phyloP scores from a whole-genome alignment of 2,797 vertebrate species.

The Discoglossus pictus region DNA sequence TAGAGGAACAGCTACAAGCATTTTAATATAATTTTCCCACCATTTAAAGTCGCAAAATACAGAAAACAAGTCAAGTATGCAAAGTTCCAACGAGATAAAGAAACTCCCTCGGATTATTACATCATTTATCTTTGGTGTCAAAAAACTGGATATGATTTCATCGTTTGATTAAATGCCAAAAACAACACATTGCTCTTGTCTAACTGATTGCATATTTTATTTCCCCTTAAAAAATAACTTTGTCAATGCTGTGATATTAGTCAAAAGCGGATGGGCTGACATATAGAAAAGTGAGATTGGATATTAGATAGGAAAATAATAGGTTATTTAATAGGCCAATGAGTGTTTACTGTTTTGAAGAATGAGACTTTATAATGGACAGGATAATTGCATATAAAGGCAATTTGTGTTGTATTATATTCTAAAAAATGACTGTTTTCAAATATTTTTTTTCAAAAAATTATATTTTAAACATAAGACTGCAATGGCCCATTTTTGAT shows the following conservation, averaged over 20 bases:
- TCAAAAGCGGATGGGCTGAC: too few species aligned
- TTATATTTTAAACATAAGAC: too few species aligned
- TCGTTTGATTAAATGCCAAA: conserved; percentile 95
- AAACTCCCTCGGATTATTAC: conserved; percentile 82
- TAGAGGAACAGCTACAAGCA: conserved; percentile 89
- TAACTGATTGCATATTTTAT: conserved; percentile 88
- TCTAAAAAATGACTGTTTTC: too few species aligned
- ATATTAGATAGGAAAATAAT: too few species aligned
- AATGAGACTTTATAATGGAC: too few species aligned
- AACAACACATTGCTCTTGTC: conserved; percentile 83
- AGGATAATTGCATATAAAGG: too few species aligned
- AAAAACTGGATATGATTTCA: conserved; percentile 83
- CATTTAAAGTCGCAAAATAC: conserved; percentile 82
- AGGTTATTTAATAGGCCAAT: too few species aligned
- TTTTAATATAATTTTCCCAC: conserved; percentile 89
- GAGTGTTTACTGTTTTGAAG: too few species aligned
- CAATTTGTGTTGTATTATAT: too few species aligned
- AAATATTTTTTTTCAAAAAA: too few species aligned
- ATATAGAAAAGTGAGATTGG: conserved; percentile 2
- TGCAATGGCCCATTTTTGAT: too few species aligned
- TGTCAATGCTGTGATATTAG: conserved; percentile 69
- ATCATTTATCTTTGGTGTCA: conserved; percentile 88
- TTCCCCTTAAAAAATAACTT: conserved; percentile 68
- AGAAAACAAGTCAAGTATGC: conserved; percentile 82
- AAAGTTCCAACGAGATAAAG: conserved; percentile 87